These are phyloP conservation scores for Pyrgus malvae DNA, from an alignment of 2,888 invertebrate species.

Conservation along the genomic window DNA sequence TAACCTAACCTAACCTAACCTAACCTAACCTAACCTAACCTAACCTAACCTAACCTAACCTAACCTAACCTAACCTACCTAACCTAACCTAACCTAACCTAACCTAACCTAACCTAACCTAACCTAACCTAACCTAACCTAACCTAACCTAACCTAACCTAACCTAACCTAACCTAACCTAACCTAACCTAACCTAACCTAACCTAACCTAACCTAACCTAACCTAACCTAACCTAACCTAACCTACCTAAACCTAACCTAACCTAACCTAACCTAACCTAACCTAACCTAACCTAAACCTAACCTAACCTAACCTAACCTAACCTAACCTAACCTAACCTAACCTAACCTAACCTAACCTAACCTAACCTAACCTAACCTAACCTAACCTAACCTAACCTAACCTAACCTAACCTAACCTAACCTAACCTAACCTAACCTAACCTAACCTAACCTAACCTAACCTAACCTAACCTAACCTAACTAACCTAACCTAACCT, in stretches of 20 bases:
- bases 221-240: no score
- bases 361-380: constrained; percentile 32
- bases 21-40: no score
- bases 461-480: constrained; percentile 30
- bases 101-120: no score
- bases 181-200: no score
- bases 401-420: constrained; percentile 26
- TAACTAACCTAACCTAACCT: constrained; percentile 27
- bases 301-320: constrained; percentile 34
- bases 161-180: no score
- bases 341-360: constrained; percentile 33
- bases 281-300: constrained; percentile 34
- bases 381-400: constrained; percentile 25
- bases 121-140: no score
- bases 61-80: no score
- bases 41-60: no score
- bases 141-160: no score
- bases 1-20: no score
- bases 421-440: constrained; percentile 30
- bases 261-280: constrained; percentile 34
- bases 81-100: no score
- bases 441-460: constrained; percentile 32
- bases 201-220: constrained; percentile 11
- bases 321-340: constrained; percentile 33
- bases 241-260: constrained; percentile 33